Evolutionary conservation across 2,797 vertebrate species (phyloP).

Genomic region (Gastrophryne carolinensis): DNA sequence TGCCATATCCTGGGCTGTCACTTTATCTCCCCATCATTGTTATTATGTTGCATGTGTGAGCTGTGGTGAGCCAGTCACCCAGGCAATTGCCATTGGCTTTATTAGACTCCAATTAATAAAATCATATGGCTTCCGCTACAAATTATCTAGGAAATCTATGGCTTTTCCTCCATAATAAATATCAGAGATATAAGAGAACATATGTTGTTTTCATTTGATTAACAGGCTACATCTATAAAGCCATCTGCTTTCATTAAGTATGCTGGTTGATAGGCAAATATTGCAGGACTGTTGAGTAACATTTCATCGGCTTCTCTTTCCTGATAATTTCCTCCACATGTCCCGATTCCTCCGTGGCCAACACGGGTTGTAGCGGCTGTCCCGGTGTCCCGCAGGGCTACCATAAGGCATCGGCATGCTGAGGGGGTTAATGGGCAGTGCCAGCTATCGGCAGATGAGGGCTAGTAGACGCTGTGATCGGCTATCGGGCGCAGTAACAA

Average conservation of each 20-base stretch:
- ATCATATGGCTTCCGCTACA: too few species aligned
- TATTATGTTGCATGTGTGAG: neutral
- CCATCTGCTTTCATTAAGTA: constrained; percentile 52
- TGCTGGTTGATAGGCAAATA: neutral
- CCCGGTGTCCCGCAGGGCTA: too few species aligned
- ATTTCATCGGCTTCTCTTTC: too few species aligned
- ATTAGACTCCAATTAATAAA: constrained; percentile 59
- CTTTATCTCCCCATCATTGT: fast-evolving
- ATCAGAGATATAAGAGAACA: constrained; percentile 58
- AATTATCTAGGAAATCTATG: constrained; percentile 55
- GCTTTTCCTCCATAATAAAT: constrained; percentile 49
- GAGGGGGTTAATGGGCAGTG: too few species aligned
- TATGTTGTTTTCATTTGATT: constrained; percentile 67
- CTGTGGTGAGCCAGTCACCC: neutral
- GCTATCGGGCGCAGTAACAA: too few species aligned
- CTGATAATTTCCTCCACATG: too few species aligned
- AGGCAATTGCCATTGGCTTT: neutral
- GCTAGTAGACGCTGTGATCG: too few species aligned
- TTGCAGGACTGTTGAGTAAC: neutral
- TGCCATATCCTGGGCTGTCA: too few species aligned
- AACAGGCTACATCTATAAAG: constrained; percentile 52
- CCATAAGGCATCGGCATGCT: too few species aligned
- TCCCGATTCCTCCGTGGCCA: too few species aligned
- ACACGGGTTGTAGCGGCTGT: too few species aligned
- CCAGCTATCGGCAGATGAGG: too few species aligned